These are phyloP conservation scores for Alces alces DNA, from an alignment of 2,113 vertebrate species.

Conservation along the genomic window DNA sequence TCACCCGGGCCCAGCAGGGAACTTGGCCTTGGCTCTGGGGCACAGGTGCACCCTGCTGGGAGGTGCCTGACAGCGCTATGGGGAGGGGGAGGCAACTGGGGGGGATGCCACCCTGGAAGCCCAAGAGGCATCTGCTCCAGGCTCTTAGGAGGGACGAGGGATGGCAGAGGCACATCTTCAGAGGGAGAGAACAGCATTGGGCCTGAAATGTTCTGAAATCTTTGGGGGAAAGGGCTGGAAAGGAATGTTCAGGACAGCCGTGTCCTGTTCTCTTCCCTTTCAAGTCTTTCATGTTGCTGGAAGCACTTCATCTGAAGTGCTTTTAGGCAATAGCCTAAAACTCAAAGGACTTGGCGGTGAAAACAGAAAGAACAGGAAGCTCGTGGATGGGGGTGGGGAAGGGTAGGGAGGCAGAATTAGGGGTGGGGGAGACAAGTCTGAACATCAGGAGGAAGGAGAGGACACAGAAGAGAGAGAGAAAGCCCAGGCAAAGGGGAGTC, in stretches of 20 bases:
- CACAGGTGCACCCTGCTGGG: rapidly evolving
- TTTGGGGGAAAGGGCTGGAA: not conserved
- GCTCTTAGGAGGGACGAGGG: not conserved
- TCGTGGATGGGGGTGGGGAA: not conserved
- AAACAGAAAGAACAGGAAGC: not conserved
- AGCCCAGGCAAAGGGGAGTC: not conserved
- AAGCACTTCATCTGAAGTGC: not conserved
- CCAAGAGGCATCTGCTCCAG: not conserved
- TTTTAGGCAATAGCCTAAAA: no score
- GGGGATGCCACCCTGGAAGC: no score
- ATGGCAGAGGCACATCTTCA: not conserved
- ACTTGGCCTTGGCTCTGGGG: not conserved
- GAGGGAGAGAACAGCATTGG: no score
- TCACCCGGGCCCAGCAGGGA: rapidly evolving
- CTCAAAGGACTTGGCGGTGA: no score
- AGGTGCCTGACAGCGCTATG: not conserved
- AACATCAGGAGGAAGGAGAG: not conserved
- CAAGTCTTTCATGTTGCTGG: not conserved
- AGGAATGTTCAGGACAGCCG: not conserved
- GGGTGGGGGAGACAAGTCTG: not conserved
- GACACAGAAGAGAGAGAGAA: not conserved
- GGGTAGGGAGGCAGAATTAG: not conserved
- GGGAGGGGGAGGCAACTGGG: not conserved
- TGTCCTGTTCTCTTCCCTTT: not conserved
- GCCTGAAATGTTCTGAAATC: not conserved